Base-by-base conservation (phyloP, 2,888 invertebrate species). In the Eurytoma californica region DNA sequence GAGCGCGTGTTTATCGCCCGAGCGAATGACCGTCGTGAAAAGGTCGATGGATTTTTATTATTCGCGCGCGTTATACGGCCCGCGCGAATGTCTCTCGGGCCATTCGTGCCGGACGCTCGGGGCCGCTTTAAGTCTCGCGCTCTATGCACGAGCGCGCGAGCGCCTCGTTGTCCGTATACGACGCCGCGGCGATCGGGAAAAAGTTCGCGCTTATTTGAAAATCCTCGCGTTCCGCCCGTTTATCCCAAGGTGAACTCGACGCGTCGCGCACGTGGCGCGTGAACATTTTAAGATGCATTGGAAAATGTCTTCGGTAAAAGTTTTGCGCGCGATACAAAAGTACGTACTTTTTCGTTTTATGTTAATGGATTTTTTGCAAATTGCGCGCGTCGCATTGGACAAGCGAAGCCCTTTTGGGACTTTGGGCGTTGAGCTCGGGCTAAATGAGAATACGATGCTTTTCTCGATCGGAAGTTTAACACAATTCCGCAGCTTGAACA, bases 1-100 rank as follows among this genome's bases (percentile, higher is more conserved):
- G 16, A n/a, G n/a, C 53, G 30, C 51, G 58, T 13, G 51, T 70
- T 72, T 70, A 77, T 72, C 70, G 70, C 70, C 66, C 66, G 66
- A 65, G 58, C 49, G 58, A 69, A 63, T 55, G 67, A 24, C 63
- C 30, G 30, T 51, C 53, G 57, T 57, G 57, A 77, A 77, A 72
- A 67, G 77, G 72, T 72, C 72, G 78, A 78, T 73, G 67, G 67
- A 63, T 72, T 78, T 78, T 78, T 78, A 78, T 78, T 72, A 67
- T 77, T 77, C 72, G 24, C 47, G 57, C 39, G 61, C 20, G 7
- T 39, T 39, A 39, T 39, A 39, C 9, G 14, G 51, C 24, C 51
- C 51, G 49, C n/a, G 53, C 28, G 47, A 69, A 65, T 28, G 49
- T 53, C 58, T 51, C 55, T 30, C 47, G 18, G 24, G 55, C 68